phyloP scores from a whole-genome alignment of 2,113 vertebrate species.

The Pseudonaja textilis region DNA sequence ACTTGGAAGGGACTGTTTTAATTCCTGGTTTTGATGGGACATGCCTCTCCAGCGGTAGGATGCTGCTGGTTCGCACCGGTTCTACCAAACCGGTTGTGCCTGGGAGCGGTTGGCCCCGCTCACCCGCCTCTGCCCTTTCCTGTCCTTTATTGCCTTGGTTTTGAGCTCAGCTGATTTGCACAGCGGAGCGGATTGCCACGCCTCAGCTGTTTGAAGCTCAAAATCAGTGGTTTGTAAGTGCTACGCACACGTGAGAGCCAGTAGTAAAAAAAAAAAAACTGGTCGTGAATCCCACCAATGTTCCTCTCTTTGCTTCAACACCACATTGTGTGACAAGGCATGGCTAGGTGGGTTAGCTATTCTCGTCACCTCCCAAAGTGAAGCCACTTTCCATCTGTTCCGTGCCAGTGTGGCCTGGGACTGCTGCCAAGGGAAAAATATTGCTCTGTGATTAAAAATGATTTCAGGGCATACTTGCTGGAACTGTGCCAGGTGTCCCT shows the following conservation, averaged over 20 bases:
- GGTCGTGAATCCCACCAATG: too few species aligned
- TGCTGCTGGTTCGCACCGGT: too few species aligned
- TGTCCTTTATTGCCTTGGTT: too few species aligned
- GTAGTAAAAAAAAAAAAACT: too few species aligned
- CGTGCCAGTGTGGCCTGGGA: neutral
- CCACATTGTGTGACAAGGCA: neutral
- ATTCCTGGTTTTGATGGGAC: neutral
- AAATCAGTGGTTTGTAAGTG: too few species aligned
- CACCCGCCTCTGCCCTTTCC: too few species aligned
- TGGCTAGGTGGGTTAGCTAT: neutral
- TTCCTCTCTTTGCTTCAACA: neutral
- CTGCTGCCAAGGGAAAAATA: neutral
- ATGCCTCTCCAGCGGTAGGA: neutral
- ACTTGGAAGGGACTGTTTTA: neutral
- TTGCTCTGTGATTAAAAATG: neutral
- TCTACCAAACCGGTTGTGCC: too few species aligned
- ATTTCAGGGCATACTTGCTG: neutral
- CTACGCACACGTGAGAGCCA: too few species aligned
- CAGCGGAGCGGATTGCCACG: too few species aligned
- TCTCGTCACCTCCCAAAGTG: neutral
- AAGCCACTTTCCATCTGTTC: neutral
- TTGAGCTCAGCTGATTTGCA: too few species aligned
- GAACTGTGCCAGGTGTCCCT: rapidly evolving
- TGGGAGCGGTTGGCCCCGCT: too few species aligned
- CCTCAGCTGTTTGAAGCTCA: too few species aligned